Evolutionary conservation across 2,113 vertebrate species (phyloP).

Genomic region (Excalfactoria chinensis): DNA sequence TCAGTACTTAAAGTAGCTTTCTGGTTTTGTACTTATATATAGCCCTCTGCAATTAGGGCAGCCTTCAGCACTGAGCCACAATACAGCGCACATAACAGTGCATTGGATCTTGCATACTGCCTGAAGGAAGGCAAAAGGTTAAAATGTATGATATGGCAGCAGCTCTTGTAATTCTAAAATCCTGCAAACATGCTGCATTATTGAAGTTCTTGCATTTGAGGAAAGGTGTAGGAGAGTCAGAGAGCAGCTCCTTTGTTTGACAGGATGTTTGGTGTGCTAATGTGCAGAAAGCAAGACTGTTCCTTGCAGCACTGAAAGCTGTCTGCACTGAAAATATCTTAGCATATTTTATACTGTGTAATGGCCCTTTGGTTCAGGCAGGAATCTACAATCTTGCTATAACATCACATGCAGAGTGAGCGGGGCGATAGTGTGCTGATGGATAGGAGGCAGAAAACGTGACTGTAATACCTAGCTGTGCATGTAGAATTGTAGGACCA

Average conservation of each 20-base stretch:
- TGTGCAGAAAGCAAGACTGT: constrained; percentile 2
- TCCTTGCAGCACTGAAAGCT: neutral
- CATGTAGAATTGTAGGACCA: neutral
- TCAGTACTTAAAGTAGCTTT: neutral
- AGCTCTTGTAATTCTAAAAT: neutral
- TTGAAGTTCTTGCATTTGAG: neutral
- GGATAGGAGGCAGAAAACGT: neutral
- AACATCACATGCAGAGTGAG: rapidly evolving
- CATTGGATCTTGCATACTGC: neutral
- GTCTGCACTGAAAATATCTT: neutral
- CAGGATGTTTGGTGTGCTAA: neutral
- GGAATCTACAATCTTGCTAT: rapidly evolving
- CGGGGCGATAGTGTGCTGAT: rapidly evolving
- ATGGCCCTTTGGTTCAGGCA: neutral
- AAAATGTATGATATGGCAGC: neutral
- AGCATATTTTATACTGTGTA: neutral
- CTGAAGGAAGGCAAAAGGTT: neutral
- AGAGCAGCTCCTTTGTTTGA: constrained; percentile 29
- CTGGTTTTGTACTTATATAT: neutral
- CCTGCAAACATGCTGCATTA: neutral
- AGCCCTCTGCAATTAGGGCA: neutral
- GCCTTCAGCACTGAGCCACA: neutral
- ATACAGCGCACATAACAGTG: rapidly evolving
- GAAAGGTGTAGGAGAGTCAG: constrained; percentile 3
- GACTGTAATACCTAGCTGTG: neutral